Conservation (phyloP, 1,140 invertebrate species). For the Neodiprion pinetum region DNA sequence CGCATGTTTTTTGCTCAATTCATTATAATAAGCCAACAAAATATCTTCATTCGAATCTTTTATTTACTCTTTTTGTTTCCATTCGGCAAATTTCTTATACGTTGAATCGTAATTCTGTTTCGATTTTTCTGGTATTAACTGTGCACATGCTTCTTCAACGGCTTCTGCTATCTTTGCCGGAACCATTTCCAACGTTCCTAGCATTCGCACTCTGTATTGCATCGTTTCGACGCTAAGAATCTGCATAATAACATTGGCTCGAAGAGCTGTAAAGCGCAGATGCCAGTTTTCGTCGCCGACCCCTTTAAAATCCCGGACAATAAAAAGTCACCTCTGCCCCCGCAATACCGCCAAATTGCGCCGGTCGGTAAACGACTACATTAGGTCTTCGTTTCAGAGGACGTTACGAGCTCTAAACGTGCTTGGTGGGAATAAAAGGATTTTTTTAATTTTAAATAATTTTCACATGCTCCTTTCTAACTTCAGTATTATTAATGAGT, state of each 20-base stretch:
- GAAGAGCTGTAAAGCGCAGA: not conserved
- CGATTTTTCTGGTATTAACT: not conserved
- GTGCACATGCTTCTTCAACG: not conserved
- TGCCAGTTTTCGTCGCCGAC: not conserved
- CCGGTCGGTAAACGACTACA: not conserved
- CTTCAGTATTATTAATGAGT: too few relatives aligned
- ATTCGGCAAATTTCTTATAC: not conserved
- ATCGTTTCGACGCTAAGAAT: not conserved
- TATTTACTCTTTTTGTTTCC: not conserved
- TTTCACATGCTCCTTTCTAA: too few relatives aligned
- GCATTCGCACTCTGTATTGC: not conserved
- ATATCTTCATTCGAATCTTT: not conserved
- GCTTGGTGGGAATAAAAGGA: too few relatives aligned
- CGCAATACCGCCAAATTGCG: not conserved
- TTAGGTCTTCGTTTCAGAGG: not conserved
- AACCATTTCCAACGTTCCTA: not conserved
- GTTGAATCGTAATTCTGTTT: not conserved
- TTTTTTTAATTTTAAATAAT: too few relatives aligned
- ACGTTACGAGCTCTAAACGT: not conserved
- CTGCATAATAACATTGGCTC: not conserved
- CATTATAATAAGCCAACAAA: not conserved
- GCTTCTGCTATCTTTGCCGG: not conserved
- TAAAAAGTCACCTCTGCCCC: not conserved
- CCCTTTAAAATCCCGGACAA: not conserved
- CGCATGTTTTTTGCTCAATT: not conserved